These are phyloP conservation scores for Danaus chrysippus DNA, from an alignment of 2,888 invertebrate genomes.

Conservation along the genomic window DNA sequence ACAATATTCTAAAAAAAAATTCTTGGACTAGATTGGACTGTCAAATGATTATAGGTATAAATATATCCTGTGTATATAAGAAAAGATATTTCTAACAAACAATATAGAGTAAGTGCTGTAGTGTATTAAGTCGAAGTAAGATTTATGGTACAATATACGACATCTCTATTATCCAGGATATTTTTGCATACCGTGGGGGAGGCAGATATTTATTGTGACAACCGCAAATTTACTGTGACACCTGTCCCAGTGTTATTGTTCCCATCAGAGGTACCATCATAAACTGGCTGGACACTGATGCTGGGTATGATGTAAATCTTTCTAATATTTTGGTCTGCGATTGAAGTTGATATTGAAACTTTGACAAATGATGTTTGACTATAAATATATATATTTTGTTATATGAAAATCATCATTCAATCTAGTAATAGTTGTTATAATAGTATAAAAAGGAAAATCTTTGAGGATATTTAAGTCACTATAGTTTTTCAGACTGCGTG, in stretches of 20 bases:
- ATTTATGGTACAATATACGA: slow-evolving; percentile 69
- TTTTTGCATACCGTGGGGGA: slow-evolving; percentile 73
- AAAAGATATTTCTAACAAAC: neutral
- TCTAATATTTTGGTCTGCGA: slow-evolving; percentile 40
- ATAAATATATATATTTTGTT: slow-evolving; percentile 14
- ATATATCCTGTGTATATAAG: no score
- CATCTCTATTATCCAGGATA: slow-evolving; percentile 61
- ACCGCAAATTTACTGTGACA: slow-evolving; percentile 41
- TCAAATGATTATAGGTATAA: no score
- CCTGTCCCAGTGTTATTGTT: slow-evolving; percentile 10
- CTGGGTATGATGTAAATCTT: slow-evolving; percentile 1
- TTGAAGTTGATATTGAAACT: slow-evolving; percentile 65
- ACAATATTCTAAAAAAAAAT: no score
- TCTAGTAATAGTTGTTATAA: no score
- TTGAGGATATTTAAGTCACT: no score
- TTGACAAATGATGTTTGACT: slow-evolving; percentile 66
- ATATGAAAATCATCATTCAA: no score
- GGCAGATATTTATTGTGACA: slow-evolving; percentile 56
- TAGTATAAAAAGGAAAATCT: no score
- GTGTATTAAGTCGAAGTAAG: slow-evolving; percentile 70
- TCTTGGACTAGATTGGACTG: no score
- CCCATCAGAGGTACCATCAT: slow-evolving; percentile 24
- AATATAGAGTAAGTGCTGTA: slow-evolving; percentile 49
- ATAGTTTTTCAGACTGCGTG: no score
- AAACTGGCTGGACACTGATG: slow-evolving; percentile 27